Conservation (phyloP, 1,140 invertebrate species). For the Drosophila bifasciata region DNA sequence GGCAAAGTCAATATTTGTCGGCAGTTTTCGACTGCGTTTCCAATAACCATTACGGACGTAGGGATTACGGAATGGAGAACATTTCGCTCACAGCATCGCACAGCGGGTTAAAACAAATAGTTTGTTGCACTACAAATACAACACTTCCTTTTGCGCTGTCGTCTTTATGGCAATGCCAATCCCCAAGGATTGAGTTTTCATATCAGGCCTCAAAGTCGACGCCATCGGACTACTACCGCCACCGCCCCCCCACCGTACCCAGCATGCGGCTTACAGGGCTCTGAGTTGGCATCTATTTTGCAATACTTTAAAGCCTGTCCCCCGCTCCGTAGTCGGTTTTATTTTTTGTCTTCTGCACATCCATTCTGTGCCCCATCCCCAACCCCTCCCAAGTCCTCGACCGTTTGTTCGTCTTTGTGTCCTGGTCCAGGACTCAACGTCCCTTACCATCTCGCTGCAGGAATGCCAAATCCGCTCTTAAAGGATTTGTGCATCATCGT, state of each 20-base stretch:
- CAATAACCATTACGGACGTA: conserved; percentile 72
- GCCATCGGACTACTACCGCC: conserved; percentile 3
- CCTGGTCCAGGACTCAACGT: neutral
- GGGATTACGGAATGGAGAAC: conserved; percentile 52
- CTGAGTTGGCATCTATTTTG: conserved; percentile 54
- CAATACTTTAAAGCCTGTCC: conserved; percentile 54
- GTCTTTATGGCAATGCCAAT: conserved; percentile 14
- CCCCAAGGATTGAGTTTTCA: conserved; percentile 31
- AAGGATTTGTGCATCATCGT: conserved; percentile 70
- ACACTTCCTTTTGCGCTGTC: conserved; percentile 57
- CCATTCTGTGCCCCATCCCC: neutral
- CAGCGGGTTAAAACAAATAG: conserved; percentile 80
- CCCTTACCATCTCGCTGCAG: conserved; percentile 31
- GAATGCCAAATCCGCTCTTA: conserved; percentile 67
- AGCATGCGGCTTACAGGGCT: conserved; percentile 59
- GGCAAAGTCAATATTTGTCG: conserved; percentile 67
- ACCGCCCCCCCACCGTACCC: conserved; percentile 40
- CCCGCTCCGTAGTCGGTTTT: neutral
- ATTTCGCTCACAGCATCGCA: conserved; percentile 61
- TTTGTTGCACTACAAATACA: conserved; percentile 74
- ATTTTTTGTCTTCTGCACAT: conserved; percentile 11
- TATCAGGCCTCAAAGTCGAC: conserved; percentile 7
- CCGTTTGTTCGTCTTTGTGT: conserved; percentile 29
- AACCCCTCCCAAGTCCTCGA: conserved; percentile 24
- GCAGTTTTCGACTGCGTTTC: conserved; percentile 63